Evolutionary conservation across 2,888 invertebrate species (phyloP).

Genomic region (Pimpla rufipes): DNA sequence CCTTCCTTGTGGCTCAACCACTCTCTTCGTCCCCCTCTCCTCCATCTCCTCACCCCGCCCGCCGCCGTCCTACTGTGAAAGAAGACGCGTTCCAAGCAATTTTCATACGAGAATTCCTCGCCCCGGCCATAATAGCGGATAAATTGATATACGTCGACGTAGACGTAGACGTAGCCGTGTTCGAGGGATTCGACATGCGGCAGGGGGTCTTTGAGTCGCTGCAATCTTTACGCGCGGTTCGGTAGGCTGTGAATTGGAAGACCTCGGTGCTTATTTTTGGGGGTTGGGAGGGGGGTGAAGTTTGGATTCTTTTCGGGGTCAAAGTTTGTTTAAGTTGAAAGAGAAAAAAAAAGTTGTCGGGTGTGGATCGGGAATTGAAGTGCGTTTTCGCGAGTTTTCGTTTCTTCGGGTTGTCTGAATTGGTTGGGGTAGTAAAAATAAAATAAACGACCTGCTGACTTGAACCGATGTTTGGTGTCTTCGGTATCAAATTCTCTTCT

Average conservation of each 20-base stretch:
- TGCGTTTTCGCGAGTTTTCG: too few species aligned
- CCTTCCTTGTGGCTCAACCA: neutral
- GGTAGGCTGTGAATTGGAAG: neutral
- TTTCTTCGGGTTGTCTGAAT: too few species aligned
- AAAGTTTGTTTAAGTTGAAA: too few species aligned
- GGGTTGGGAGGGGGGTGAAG: too few species aligned
- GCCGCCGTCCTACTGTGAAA: conserved; percentile 36
- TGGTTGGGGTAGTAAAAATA: too few species aligned
- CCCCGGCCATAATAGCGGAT: conserved; percentile 12
- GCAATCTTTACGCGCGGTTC: neutral
- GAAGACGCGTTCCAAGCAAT: conserved; percentile 42
- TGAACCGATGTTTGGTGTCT: too few species aligned
- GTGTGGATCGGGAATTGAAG: too few species aligned
- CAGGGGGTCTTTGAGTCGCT: neutral
- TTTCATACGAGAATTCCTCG: conserved; percentile 36
- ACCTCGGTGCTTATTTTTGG: neutral
- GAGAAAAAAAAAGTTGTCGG: too few species aligned
- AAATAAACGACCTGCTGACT: too few species aligned
- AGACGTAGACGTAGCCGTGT: neutral
- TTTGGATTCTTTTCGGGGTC: too few species aligned
- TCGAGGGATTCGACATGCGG: neutral
- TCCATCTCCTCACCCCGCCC: too few species aligned
- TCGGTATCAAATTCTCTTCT: too few species aligned
- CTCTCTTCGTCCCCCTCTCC: conserved; percentile 7
- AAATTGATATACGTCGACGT: conserved; percentile 27